A percentile compares a stretch with the other conserved stretches of the same genome.
These are phyloP conservation scores for Eospalax fontanierii DNA, from an alignment of 2,797 vertebrate genomes.

Conservation along the genomic window DNA sequence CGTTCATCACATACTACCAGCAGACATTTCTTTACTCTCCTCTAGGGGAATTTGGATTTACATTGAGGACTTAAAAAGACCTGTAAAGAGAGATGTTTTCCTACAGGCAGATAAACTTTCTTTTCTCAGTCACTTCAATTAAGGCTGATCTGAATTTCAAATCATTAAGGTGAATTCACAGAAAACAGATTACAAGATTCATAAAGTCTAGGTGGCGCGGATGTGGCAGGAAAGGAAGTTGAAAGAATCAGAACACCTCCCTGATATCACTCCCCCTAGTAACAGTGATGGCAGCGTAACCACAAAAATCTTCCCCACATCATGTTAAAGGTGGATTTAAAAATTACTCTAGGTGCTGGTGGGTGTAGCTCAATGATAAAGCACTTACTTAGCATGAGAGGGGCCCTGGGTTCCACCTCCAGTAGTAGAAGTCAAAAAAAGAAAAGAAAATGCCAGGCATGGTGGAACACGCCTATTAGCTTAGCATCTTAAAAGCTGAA, in stretches of 20 bases:
- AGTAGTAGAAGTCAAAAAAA: not conserved
- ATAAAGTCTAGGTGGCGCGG: not conserved
- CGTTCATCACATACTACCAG: too few relatives aligned
- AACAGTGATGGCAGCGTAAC: not conserved
- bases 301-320: slow-evolving; percentile 61
- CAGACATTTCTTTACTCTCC: not conserved
- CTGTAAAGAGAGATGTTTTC: not conserved
- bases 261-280: not conserved
- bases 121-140: not conserved
- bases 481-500: not conserved
- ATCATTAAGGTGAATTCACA: not conserved
- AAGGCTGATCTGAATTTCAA: slow-evolving; percentile 44
- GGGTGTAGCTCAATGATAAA: not conserved
- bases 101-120: not conserved
- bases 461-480: not conserved
- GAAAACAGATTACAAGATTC: not conserved
- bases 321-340: slow-evolving; percentile 61
- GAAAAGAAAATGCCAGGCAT: not conserved
- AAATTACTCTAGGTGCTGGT: not conserved
- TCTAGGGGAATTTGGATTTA: not conserved
- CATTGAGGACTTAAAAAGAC: not conserved
- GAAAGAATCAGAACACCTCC: not conserved
- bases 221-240: not conserved
- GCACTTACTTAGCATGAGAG: not conserved
- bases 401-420: not conserved